Evolutionary conservation across 2,113 vertebrate genomes (phyloP).

Genomic region (Pelvicachromis taeniatus): DNA sequence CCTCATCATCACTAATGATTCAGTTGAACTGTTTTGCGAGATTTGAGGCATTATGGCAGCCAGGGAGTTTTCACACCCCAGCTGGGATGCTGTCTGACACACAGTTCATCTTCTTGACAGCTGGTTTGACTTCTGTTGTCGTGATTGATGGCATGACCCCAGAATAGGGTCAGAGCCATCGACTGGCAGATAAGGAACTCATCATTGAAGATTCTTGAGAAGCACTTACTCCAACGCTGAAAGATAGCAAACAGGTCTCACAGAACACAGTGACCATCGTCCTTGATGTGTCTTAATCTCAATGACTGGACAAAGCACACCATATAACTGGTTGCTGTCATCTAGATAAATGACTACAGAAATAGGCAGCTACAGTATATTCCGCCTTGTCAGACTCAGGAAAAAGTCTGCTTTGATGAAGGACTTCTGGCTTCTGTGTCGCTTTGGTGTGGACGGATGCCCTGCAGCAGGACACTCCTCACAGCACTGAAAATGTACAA

Average conservation of each 20-base stretch:
- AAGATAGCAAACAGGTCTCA: neutral
- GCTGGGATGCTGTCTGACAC: neutral
- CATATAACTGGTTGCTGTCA: neutral
- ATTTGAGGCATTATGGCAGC: neutral
- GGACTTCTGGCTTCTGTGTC: neutral
- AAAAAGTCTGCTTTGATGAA: neutral
- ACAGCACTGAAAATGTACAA: neutral
- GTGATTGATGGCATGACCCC: neutral
- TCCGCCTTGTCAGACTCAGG: neutral
- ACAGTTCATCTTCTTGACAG: neutral
- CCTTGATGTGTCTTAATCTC: neutral
- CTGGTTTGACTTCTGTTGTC: neutral
- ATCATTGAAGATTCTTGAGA: neutral
- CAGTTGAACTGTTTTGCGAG: neutral
- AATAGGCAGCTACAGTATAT: neutral
- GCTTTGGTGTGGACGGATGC: neutral
- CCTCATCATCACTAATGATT: neutral
- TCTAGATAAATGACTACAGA: neutral
- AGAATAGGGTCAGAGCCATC: neutral
- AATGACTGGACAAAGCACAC: neutral
- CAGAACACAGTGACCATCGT: neutral
- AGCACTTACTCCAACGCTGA: neutral
- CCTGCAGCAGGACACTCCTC: neutral
- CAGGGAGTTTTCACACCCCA: neutral
- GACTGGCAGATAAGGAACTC: neutral